These are phyloP conservation scores for Rhagonycha fulva DNA, from an alignment of 2,888 invertebrate species.

Conservation along the genomic window DNA sequence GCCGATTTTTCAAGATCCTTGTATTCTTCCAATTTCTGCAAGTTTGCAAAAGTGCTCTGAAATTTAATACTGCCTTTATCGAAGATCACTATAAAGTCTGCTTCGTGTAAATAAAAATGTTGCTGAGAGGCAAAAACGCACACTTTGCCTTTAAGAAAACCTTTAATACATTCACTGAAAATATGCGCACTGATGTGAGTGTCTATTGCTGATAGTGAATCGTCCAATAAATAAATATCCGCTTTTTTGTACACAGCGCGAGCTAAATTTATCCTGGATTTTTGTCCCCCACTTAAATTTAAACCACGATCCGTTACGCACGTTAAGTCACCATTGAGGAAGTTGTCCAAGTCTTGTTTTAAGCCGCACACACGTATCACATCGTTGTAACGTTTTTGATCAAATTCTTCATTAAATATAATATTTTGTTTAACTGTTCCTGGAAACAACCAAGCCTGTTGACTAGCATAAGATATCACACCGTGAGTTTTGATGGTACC, in stretches of 20 bases:
- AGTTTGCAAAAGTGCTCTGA: background rate
- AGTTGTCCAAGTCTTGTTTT: slow-evolving; percentile 48
- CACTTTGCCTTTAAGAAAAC: slow-evolving; percentile 28
- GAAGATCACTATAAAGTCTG: background rate
- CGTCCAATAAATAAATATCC: slow-evolving; percentile 14
- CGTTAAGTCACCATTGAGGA: slow-evolving; percentile 75
- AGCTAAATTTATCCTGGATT: slow-evolving; percentile 73
- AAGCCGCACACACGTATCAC: slow-evolving; percentile 69
- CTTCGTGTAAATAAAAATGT: slow-evolving; percentile 2
- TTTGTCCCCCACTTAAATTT: slow-evolving; percentile 81
- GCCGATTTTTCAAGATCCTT: background rate
- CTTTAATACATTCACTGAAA: slow-evolving; percentile 64
- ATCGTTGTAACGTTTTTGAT: slow-evolving; percentile 60
- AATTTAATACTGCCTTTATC: background rate
- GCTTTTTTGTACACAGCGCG: slow-evolving; percentile 13
- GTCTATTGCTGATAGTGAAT: slow-evolving; percentile 45
- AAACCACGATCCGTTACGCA: slow-evolving; percentile 81
- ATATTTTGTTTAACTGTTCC: slow-evolving; percentile 70
- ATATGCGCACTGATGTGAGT: slow-evolving; percentile 71
- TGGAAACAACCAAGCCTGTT: slow-evolving; percentile 66
- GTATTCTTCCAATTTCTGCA: background rate
- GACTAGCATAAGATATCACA: slow-evolving; percentile 61
- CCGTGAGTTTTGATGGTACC: slow-evolving; percentile 57
- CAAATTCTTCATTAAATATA: slow-evolving; percentile 49
- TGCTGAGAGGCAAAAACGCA: slow-evolving; percentile 10